Conservation (phyloP, 1,140 invertebrate genomes). For the Ceratoteleas bidentatus region DNA sequence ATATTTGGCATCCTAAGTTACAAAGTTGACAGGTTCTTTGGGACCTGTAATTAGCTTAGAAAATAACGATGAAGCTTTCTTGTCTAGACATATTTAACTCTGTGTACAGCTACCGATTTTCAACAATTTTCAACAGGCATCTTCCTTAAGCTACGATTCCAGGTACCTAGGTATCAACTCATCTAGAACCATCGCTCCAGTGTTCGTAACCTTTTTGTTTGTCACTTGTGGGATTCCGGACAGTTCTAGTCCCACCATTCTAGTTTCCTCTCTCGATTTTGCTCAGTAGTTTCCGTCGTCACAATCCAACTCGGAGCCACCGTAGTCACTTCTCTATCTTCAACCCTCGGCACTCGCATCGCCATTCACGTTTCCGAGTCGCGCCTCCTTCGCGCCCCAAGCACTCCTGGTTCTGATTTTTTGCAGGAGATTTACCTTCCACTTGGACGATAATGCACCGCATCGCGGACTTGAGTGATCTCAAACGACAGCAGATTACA, state of each 20-base stretch:
- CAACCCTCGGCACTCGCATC: slow-evolving; percentile 22
- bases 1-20: too few species aligned
- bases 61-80: too few species aligned
- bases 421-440: slow-evolving; percentile 77
- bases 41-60: too few species aligned
- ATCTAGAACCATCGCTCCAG: too few species aligned
- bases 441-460: slow-evolving; percentile 75
- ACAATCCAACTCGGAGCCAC: slow-evolving; percentile 29
- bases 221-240: too few species aligned
- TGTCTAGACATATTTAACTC: too few species aligned
- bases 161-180: too few species aligned
- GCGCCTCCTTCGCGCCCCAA: slow-evolving; percentile 17
- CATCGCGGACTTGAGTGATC: slow-evolving; percentile 76
- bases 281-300: slow-evolving; percentile 17
- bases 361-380: slow-evolving; percentile 1
- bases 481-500: slow-evolving; percentile 76
- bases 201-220: too few species aligned
- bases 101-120: too few species aligned
- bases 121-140: too few species aligned
- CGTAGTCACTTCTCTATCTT: slow-evolving; percentile 16
- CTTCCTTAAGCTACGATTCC: too few species aligned
- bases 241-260: not conserved
- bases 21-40: too few species aligned
- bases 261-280: slow-evolving; percentile 22
- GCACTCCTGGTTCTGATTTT: slow-evolving; percentile 73